Percentiles rank a stretch among this genome's conserved stretches.
These are phyloP conservation scores for Crypturellus tataupa DNA, from an alignment of 2,797 vertebrate genomes.

Conservation along the genomic window DNA sequence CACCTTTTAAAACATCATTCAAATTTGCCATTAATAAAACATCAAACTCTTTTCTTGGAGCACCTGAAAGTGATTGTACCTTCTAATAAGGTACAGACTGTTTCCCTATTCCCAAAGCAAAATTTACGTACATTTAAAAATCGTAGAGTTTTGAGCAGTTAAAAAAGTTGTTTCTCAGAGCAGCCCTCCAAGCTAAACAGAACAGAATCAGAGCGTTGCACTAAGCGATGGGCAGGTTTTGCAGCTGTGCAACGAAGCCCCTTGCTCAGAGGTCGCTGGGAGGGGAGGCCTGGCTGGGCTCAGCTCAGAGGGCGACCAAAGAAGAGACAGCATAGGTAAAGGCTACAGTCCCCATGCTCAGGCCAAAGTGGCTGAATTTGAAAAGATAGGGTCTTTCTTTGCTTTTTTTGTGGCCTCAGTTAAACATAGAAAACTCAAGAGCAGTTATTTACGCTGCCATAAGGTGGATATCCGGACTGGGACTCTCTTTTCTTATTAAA, in stretches of 20 bases:
- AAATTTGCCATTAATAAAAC: slow-evolving; percentile 37
- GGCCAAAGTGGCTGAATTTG: too few relatives aligned
- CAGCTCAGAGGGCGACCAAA: accelerated
- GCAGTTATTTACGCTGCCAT: too few relatives aligned
- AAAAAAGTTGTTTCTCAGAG: neutral
- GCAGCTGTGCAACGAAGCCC: neutral
- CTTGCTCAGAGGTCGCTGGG: neutral
- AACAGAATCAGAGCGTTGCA: neutral
- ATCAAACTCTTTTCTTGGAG: slow-evolving; percentile 6
- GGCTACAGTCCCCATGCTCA: neutral
- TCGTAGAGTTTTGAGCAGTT: neutral
- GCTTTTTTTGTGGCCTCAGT: too few relatives aligned
- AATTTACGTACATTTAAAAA: neutral
- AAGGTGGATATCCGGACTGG: too few relatives aligned
- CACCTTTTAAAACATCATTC: slow-evolving; percentile 11
- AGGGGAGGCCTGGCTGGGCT: neutral
- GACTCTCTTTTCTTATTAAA: too few relatives aligned
- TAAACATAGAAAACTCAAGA: too few relatives aligned
- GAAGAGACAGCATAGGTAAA: neutral
- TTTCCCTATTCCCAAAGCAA: neutral
- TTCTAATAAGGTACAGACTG: neutral
- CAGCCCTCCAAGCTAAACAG: neutral
- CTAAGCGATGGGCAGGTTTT: neutral
- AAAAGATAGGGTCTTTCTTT: too few relatives aligned
- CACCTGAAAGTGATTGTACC: neutral